Evolutionary conservation across 2,113 vertebrate species (phyloP), one percentile per base, ranked within the genome.

Genomic region (Paramormyrops kingsleyae): DNA sequence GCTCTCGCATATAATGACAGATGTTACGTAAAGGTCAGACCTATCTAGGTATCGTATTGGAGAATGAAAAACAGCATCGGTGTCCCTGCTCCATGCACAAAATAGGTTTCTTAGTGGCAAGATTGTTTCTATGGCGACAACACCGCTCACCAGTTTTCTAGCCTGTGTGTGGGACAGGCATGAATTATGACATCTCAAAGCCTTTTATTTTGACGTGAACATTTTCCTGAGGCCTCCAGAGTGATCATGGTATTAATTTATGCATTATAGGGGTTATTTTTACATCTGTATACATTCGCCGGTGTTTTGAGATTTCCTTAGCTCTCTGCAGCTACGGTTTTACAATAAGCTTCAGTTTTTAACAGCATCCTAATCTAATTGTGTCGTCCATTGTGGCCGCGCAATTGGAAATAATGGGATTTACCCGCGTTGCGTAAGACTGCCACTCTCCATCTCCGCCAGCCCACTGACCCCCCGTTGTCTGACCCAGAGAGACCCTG

Each of bases 401-500:
- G 19, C 39, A 4, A 59, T 42, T 49, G 56, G 80, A 50, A 89
- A 89, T 90, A 92, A 92, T 87, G 89, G 91, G 83, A 83, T 27
- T n/a, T 52, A 91, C 52, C 17, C 50, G 50, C 87, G 88, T 80
- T 89, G 85, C 89, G 50, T 50, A 89, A 74, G 80, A 86, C 6
- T 91, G 89, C 91, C 91, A 89, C 87, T 87, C 35, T 92, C 84
- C 62, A 86, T 91, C 90, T 88, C 53, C 47, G 74, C 89, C 44
- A 89, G 70, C 77, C 77, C 83, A 88, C 74, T 90, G 85, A 91
- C 92, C 92, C 84, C 27, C 89, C 53, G 85, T 17, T 47, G 89
- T 47, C 88, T 89, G 91, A 91, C 89, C 66, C 89, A 92, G 88
- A 50, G 56, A 27, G 91, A 91, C 91, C 91, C 91, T 74, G 87